Conservation (phyloP, 2,888 invertebrate species). For the Lepidocyrtinus sp. region DNA sequence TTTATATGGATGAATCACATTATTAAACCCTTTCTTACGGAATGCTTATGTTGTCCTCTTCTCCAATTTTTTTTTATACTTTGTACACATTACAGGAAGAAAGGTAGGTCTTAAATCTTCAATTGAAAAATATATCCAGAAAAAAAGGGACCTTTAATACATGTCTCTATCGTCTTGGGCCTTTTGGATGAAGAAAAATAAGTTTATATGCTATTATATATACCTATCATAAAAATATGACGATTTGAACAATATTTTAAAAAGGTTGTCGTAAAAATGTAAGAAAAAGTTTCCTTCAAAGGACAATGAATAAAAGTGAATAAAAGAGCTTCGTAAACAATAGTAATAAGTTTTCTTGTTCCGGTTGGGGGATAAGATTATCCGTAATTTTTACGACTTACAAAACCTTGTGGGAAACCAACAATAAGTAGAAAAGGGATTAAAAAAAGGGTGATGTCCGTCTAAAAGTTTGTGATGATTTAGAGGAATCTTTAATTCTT, state of each 20-base stretch:
- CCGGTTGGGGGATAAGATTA: background rate
- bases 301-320: constrained; percentile 23
- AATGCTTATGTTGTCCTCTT: constrained; percentile 35
- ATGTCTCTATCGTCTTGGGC: constrained; percentile 2
- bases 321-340: background rate
- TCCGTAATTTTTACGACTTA: constrained; percentile 1
- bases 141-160: constrained; percentile 30
- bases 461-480: background rate
- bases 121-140: constrained; percentile 40
- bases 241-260: constrained; percentile 30
- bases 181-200: constrained; percentile 5
- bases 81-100: constrained; percentile 37
- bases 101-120: constrained; percentile 38
- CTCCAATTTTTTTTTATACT: constrained; percentile 33
- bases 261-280: constrained; percentile 40
- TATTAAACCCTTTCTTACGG: constrained; percentile 44
- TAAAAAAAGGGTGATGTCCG: constrained; percentile 1
- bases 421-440: too few relatives aligned
- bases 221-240: constrained; percentile 33
- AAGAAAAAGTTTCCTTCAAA: background rate
- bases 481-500: too few relatives aligned
- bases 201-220: constrained; percentile 3
- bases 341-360: background rate
- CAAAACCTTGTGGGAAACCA: background rate
- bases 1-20: constrained; percentile 16